Percentiles rank a stretch among this genome's conserved stretches.
Conservation (phyloP, 2,888 invertebrate species). For the Scaptomyza flava region DNA sequence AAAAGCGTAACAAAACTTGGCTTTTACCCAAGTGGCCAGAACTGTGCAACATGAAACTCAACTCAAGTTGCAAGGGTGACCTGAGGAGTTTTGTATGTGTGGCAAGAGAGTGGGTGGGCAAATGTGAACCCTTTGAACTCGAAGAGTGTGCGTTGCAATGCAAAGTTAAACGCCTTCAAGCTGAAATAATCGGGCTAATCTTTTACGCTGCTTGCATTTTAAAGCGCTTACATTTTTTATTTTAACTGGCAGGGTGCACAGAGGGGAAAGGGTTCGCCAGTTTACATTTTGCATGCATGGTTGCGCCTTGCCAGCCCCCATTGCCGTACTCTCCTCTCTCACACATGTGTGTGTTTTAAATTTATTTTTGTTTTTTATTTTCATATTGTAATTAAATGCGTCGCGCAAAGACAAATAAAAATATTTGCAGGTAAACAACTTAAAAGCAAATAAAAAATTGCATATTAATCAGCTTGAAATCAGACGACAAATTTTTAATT, state of each 20-base stretch:
- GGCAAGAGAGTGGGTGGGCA: neutral
- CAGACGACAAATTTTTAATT: slow-evolving; percentile 12
- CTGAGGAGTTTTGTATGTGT: too few species aligned
- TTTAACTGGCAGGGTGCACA: neutral
- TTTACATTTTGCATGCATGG: slow-evolving; percentile 66
- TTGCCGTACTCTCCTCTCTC: neutral
- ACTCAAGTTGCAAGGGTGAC: slow-evolving; percentile 52
- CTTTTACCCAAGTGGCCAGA: slow-evolving; percentile 29
- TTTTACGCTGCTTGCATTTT: slow-evolving; percentile 83
- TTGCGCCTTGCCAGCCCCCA: slow-evolving; percentile 21
- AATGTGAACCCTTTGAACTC: slow-evolving; percentile 75
- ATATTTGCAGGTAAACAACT: slow-evolving; percentile 52
- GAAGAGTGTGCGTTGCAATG: slow-evolving; percentile 51
- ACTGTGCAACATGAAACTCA: slow-evolving; percentile 16
- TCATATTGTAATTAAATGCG: slow-evolving; percentile 60
- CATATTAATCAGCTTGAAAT: slow-evolving; percentile 46
- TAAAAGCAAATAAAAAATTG: slow-evolving; percentile 49
- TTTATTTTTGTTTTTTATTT: slow-evolving; percentile 13
- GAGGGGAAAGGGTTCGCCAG: slow-evolving; percentile 10
- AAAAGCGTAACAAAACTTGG: slow-evolving; percentile 38
- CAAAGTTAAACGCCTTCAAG: slow-evolving; percentile 63
- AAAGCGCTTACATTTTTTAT: slow-evolving; percentile 62
- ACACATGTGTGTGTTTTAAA: slow-evolving; percentile 11
- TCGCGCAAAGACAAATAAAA: slow-evolving; percentile 43
- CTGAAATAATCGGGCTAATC: slow-evolving; percentile 78